phyloP scores from a whole-genome alignment of 2,888 invertebrate species.

The Chaitophorus viminalis region DNA sequence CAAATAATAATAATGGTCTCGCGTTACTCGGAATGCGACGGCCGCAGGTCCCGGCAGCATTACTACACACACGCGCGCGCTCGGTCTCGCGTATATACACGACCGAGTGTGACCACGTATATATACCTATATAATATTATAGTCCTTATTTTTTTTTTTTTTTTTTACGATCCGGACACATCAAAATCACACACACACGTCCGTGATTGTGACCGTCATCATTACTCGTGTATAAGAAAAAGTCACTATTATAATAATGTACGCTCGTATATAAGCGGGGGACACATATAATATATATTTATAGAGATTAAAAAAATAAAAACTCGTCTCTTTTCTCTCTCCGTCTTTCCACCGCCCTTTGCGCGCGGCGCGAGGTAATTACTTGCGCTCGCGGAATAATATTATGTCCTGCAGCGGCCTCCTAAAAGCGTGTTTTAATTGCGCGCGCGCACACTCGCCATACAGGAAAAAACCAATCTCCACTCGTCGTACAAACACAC shows the following conservation, averaged over 20 bases:
- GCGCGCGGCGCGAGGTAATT: slow-evolving; percentile 41
- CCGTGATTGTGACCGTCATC: slow-evolving; percentile 55
- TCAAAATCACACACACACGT: slow-evolving; percentile 55
- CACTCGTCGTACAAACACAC: neutral
- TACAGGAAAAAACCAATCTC: slow-evolving; percentile 25
- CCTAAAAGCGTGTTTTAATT: slow-evolving; percentile 54
- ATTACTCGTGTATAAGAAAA: slow-evolving; percentile 51
- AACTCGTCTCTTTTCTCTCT: neutral
- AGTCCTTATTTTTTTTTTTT: slow-evolving; percentile 6
- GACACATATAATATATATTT: neutral
- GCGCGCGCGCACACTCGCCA: slow-evolving; percentile 14
- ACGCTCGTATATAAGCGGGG: neutral
- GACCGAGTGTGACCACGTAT: slow-evolving; percentile 50
- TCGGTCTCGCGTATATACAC: neutral
- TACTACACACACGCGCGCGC: neutral
- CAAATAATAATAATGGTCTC: slow-evolving; percentile 62
- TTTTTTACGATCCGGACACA: slow-evolving; percentile 61
- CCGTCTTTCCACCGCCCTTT: neutral
- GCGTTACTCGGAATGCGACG: slow-evolving; percentile 62
- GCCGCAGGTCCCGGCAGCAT: slow-evolving; percentile 58
- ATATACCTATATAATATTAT: slow-evolving; percentile 23
- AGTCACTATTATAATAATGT: slow-evolving; percentile 43
- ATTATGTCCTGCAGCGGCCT: slow-evolving; percentile 7
- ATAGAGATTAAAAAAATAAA: slow-evolving; percentile 40
- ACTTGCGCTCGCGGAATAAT: slow-evolving; percentile 7